Conservation (phyloP, 2,888 invertebrate genomes). For the Torymus texanus region DNA sequence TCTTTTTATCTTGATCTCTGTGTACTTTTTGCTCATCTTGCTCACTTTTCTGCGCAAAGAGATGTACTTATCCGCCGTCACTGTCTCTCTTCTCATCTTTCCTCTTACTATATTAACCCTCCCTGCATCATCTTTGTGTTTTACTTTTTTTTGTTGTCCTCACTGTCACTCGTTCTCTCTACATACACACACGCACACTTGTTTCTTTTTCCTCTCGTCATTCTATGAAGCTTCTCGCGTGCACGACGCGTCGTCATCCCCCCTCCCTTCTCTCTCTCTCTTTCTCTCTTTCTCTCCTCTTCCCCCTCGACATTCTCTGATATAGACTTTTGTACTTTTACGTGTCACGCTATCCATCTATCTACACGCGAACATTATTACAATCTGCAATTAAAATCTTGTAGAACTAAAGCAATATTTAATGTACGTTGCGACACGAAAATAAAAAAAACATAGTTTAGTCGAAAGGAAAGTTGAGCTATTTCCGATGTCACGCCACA, state of each 20-base stretch:
- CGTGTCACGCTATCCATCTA: slow-evolving; percentile 10
- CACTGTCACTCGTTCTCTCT: not conserved
- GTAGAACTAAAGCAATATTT: slow-evolving; percentile 11
- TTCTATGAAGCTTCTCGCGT: slow-evolving; percentile 60
- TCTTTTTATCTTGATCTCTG: slow-evolving; percentile 48
- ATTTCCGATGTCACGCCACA: slow-evolving; percentile 6
- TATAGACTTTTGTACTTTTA: slow-evolving; percentile 11
- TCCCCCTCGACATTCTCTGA: slow-evolving; percentile 2
- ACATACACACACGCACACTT: not conserved
- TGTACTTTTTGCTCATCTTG: slow-evolving; percentile 52
- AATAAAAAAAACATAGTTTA: slow-evolving; percentile 7
- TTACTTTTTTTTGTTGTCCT: not conserved
- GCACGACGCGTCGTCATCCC: slow-evolving; percentile 59
- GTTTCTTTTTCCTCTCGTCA: slow-evolving; percentile 32
- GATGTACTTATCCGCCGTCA: not conserved
- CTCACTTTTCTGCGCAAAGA: slow-evolving; percentile 41
- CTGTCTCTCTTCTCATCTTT: not conserved
- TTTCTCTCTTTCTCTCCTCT: no score
- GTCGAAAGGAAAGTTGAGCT: not conserved
- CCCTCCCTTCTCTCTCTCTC: not conserved
- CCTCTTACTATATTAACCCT: not conserved
- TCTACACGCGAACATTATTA: slow-evolving; percentile 24
- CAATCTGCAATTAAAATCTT: slow-evolving; percentile 24
- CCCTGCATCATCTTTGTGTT: slow-evolving; percentile 14
- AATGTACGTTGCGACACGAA: slow-evolving; percentile 34